A percentile compares a stretch with the other conserved stretches of the same genome.
Conservation (phyloP, 1,140 invertebrate genomes). For the Brachionus manjavacas region DNA sequence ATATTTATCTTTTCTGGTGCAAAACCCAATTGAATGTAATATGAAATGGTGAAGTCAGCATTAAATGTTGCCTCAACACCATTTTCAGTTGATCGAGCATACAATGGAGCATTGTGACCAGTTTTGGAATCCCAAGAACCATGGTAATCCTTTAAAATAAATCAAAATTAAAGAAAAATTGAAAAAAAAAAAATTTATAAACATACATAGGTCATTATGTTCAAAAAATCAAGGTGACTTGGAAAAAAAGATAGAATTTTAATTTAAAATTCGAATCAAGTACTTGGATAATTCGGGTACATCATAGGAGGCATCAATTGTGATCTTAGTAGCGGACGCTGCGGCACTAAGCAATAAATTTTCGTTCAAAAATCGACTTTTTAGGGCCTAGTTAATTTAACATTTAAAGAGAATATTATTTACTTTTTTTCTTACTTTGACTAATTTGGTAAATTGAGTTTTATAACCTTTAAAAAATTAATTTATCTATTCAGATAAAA, state of each 20-base stretch:
- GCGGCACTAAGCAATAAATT: constrained; percentile 46
- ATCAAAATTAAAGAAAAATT: constrained; percentile 84
- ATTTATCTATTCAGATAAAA: neutral
- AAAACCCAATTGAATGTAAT: constrained; percentile 77
- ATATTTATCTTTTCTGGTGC: constrained; percentile 73
- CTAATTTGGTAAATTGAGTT: constrained; percentile 57
- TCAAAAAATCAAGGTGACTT: constrained; percentile 32
- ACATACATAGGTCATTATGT: constrained; percentile 64
- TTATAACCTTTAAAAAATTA: constrained; percentile 68
- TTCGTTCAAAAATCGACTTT: constrained; percentile 43
- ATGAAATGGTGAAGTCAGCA: constrained; percentile 49
- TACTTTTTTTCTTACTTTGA: neutral
- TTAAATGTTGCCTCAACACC: constrained; percentile 35
- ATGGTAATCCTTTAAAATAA: constrained; percentile 62
- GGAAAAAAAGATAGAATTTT: constrained; percentile 55
- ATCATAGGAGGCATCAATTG: constrained; percentile 64
- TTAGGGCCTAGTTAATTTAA: constrained; percentile 60
- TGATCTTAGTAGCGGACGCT: constrained; percentile 44
- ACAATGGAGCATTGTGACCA: constrained; percentile 24
- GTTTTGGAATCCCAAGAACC: constrained; percentile 8
- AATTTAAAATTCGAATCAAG: constrained; percentile 33
- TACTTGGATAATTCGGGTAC: constrained; percentile 67
- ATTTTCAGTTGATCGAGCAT: neutral
- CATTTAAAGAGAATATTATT: no score
- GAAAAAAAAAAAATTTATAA: constrained; percentile 64